These are phyloP conservation scores for Loriculus beryllinus DNA, from an alignment of 2,797 vertebrate species.

Conservation along the genomic window DNA sequence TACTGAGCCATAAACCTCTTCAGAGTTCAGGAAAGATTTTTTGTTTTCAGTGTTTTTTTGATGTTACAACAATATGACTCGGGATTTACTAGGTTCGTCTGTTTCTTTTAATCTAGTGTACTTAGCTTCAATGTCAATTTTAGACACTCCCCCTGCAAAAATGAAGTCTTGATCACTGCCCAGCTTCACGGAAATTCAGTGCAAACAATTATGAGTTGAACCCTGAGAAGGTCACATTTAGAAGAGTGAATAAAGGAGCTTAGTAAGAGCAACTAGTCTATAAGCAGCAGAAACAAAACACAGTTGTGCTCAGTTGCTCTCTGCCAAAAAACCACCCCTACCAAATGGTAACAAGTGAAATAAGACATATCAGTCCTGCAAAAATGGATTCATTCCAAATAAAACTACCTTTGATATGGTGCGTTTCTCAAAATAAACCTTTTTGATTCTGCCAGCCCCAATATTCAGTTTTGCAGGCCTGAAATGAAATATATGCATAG, in stretches of 20 bases:
- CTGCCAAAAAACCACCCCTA: neutral
- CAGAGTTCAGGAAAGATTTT: neutral
- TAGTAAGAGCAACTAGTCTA: neutral
- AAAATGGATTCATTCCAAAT: neutral
- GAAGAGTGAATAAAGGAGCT: neutral
- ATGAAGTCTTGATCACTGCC: neutral
- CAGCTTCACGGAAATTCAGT: neutral
- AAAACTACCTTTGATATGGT: neutral
- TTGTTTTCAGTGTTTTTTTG: conserved; percentile 7
- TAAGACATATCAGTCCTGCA: neutral
- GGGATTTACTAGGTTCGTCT: fast-evolving
- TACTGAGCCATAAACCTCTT: neutral
- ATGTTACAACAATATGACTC: neutral
- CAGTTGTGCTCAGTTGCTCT: fast-evolving
- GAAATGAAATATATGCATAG: neutral
- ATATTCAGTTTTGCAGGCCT: neutral
- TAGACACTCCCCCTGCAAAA: neutral
- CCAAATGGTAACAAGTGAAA: neutral
- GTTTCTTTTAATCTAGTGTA: conserved; percentile 27
- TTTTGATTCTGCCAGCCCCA: neutral
- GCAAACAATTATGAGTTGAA: neutral
- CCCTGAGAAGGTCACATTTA: neutral
- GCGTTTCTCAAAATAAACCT: neutral
- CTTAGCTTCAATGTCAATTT: conserved; percentile 24
- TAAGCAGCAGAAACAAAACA: neutral